Conservation (phyloP, 2,797 vertebrate genomes). For the Takifugu rubripes region DNA sequence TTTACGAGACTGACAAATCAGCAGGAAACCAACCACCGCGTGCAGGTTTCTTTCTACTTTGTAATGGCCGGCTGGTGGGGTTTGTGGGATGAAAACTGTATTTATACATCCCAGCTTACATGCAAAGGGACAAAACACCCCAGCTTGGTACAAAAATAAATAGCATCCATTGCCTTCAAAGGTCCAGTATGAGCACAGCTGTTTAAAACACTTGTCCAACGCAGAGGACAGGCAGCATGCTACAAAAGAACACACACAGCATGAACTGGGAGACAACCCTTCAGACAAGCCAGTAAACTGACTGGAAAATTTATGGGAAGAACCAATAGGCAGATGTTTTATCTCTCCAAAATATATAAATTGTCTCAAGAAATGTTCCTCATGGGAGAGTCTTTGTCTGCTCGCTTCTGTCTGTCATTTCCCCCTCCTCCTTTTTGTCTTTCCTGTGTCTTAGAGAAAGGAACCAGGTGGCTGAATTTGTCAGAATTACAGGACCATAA, state of each 20-base stretch:
- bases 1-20: conserved; percentile 49
- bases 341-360: conserved; percentile 79
- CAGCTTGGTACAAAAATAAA: conserved; percentile 6
- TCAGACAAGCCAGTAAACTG: conserved; percentile 66
- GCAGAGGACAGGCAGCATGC: conserved; percentile 41
- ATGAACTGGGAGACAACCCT: conserved; percentile 49
- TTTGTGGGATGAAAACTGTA: conserved; percentile 36
- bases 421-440: conserved; percentile 25
- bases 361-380: conserved; percentile 76
- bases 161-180: conserved; percentile 21
- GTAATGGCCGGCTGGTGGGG: conserved; percentile 32
- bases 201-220: conserved; percentile 29
- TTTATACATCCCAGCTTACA: conserved; percentile 26
- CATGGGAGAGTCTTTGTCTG: conserved; percentile 64
- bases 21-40: conserved; percentile 47
- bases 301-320: conserved; percentile 70
- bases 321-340: conserved; percentile 75
- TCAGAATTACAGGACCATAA: conserved; percentile 66
- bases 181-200: conserved; percentile 26
- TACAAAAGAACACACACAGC: conserved; percentile 46
- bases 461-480: conserved; percentile 42
- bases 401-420: conserved; percentile 45
- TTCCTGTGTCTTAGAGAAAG: conserved; percentile 50
- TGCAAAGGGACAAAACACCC: conserved; percentile 11
- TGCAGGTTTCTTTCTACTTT: not conserved